Percentiles rank a stretch among this genome's conserved stretches.
phyloP scores from a whole-genome alignment of 2,888 invertebrate species.

The Rhorus exstirpatorius region DNA sequence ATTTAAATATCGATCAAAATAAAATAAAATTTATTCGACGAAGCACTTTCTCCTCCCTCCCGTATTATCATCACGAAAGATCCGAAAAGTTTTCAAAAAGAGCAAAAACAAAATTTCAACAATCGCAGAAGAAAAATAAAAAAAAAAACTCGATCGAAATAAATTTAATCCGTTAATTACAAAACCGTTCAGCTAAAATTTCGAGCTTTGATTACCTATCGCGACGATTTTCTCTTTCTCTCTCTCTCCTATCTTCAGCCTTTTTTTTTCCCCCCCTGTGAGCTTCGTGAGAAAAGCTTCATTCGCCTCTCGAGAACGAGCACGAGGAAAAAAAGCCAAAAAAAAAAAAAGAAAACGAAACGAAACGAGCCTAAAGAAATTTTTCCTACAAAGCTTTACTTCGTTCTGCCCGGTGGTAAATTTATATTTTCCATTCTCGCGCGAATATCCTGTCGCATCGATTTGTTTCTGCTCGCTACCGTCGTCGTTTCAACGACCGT shows the following conservation, averaged over 20 bases:
- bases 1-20: not conserved
- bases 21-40: no score
- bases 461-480: slow-evolving; percentile 77
- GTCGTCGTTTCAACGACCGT: slow-evolving; percentile 76
- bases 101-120: not conserved
- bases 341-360: slow-evolving; percentile 14
- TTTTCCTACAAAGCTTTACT: slow-evolving; percentile 60
- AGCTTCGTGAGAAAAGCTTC: slow-evolving; percentile 12
- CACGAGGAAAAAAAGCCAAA: not conserved
- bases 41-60: no score
- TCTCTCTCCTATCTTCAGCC: not conserved
- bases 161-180: slow-evolving; percentile 2
- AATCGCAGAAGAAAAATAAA: not conserved
- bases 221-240: not conserved
- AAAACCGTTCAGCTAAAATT: not conserved
- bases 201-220: slow-evolving; percentile 1
- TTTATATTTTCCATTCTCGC: slow-evolving; percentile 71
- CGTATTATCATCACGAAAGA: slow-evolving; percentile 6
- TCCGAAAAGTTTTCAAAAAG: not conserved
- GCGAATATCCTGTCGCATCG: slow-evolving; percentile 76
- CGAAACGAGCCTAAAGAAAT: no score
- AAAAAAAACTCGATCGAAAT: slow-evolving; percentile 7
- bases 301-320: slow-evolving; percentile 24
- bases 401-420: slow-evolving; percentile 71
- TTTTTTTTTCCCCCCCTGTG: not conserved